Evolutionary conservation across 2,113 vertebrate species (phyloP), one percentile per base, ranked within the genome.

Genomic region (Natator depressus): DNA sequence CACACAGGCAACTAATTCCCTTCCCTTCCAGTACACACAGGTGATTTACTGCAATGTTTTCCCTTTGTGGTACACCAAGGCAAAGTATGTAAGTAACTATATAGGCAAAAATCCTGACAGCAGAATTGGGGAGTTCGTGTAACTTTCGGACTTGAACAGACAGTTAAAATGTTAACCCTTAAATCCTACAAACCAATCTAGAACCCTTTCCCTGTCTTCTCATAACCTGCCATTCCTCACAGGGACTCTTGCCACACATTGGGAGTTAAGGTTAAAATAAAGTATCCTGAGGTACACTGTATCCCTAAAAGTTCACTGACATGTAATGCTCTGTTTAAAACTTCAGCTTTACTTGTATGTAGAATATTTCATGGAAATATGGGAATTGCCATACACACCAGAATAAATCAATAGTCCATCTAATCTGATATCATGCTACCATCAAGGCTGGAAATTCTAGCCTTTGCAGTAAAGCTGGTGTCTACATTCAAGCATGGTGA

Each of bases 211-310:
- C 4, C 29, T 19, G 47, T 13, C 20, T 25, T 25, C n/a, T 82
- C 54, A 10, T 16, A 55, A 38, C 35, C n/a, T 42, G 20, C 51
- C 53, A 29, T 82, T 82, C 4, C 53, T 12, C 80, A 29, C 53
- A 38, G 50, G 20, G 50, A n/a, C 49, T 81, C 19, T 53, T 35
- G 35, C 12, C 22, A 13, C 17, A 16, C 54, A n/a, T 54, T 54
- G 20, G 22, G 51, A 81, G 35, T 54, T 5, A 54, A 81, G 24
- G 49, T 6, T 53, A 50, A 29, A 92, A 88, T 75, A 50, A 91
- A 87, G 16, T 81, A 54, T 91, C 12, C 49, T 89, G 85, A 95
- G 94, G 92, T 80, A 82, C 80, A 95, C 79, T 11, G 84, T 79
- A 82, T 14, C 53, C 2, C 53, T 75, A 8, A 22, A 84, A 95